These are phyloP conservation scores for Lophius americanus DNA, from an alignment of 2,797 vertebrate genomes.

Conservation along the genomic window DNA sequence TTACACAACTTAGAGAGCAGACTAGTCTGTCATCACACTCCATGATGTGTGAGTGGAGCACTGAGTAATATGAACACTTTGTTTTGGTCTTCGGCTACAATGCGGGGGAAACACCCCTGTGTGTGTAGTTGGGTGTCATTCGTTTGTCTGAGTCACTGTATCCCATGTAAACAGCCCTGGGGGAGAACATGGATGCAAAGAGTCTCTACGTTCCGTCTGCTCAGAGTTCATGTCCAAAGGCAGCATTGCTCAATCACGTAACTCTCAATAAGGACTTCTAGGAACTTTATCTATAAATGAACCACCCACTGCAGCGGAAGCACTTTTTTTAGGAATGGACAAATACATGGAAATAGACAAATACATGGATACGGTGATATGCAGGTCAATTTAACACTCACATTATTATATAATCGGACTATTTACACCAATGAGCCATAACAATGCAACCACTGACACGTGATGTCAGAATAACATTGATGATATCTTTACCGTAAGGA, in stretches of 20 bases:
- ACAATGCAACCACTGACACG: too few relatives aligned
- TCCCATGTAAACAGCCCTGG: constrained; percentile 23
- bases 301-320: constrained; percentile 28
- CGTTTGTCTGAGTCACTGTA: background rate
- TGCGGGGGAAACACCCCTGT: background rate
- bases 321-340: constrained; percentile 12
- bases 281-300: constrained; percentile 60
- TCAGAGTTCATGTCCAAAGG: background rate
- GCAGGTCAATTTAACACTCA: too few relatives aligned
- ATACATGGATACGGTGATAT: too few relatives aligned
- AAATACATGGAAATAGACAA: too few relatives aligned
- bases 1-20: too few relatives aligned
- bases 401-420: too few relatives aligned
- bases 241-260: constrained; percentile 34
- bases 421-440: too few relatives aligned
- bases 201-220: constrained; percentile 2
- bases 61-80: background rate
- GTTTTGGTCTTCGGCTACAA: background rate
- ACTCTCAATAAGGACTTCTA: constrained; percentile 58
- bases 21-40: too few relatives aligned
- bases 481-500: too few relatives aligned
- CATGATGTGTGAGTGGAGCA: background rate
- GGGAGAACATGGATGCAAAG: background rate
- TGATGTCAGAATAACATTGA: too few relatives aligned
- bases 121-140: background rate